Percentiles rank a stretch among this genome's conserved stretches.
phyloP scores from a whole-genome alignment of 1,140 invertebrate genomes.

The Vollenhovia emeryi region DNA sequence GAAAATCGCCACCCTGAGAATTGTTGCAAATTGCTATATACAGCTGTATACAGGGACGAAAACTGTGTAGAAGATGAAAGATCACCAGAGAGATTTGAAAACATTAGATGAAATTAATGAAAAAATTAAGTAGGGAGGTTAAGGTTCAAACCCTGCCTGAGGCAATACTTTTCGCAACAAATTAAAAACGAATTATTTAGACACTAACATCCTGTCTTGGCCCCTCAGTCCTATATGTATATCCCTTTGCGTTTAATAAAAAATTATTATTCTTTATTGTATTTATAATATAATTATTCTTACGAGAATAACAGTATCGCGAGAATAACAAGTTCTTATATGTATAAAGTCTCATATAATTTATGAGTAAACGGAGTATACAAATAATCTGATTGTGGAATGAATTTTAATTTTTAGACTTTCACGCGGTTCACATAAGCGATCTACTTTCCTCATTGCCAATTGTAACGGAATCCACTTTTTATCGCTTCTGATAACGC shows the following conservation, averaged over 20 bases:
- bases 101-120: too few relatives aligned
- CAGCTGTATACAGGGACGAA: background rate
- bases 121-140: too few relatives aligned
- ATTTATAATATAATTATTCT: too few relatives aligned
- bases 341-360: background rate
- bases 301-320: background rate
- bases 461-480: background rate
- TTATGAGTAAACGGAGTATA: background rate
- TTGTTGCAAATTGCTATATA: constrained; percentile 35
- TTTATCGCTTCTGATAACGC: constrained; percentile 1
- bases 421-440: background rate
- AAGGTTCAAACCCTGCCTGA: too few relatives aligned
- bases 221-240: too few relatives aligned
- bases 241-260: too few relatives aligned
- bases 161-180: too few relatives aligned
- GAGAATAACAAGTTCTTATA: background rate
- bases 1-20: constrained; percentile 41
- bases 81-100: background rate
- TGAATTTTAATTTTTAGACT: background rate
- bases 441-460: background rate
- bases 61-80: background rate
- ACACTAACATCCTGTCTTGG: too few relatives aligned
- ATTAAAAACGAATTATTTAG: too few relatives aligned
- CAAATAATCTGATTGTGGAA: background rate
- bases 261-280: too few relatives aligned